Evolutionary conservation across 2,888 invertebrate species (phyloP).

Genomic region (Tolmerus cingulatus): DNA sequence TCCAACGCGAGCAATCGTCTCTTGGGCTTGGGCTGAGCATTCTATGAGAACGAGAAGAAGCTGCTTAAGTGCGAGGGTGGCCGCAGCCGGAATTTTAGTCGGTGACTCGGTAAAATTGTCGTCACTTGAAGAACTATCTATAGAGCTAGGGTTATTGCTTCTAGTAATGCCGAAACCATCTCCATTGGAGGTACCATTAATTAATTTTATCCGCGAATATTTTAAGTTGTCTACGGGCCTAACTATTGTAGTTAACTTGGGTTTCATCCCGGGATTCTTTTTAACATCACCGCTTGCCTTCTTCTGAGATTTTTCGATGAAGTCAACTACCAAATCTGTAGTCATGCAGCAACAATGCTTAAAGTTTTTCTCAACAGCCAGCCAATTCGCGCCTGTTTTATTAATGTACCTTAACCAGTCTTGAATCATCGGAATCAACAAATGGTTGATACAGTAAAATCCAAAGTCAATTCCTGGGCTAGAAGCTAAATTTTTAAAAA

Average conservation of each 20-base stretch:
- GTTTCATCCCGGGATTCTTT: conserved; percentile 39
- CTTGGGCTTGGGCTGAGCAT: conserved; percentile 88
- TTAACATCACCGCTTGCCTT: conserved; percentile 59
- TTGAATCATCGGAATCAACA: conserved; percentile 91
- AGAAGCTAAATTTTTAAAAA: conserved; percentile 78
- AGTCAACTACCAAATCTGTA: conserved; percentile 89
- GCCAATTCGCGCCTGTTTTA: conserved; percentile 76
- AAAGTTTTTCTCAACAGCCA: conserved; percentile 84
- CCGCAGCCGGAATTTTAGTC: conserved; percentile 68
- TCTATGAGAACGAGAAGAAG: conserved; percentile 85
- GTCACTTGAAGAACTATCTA: conserved; percentile 54
- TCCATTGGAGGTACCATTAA: conserved; percentile 57
- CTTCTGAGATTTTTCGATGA: conserved; percentile 78
- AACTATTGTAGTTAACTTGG: conserved; percentile 56
- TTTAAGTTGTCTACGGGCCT: conserved; percentile 61
- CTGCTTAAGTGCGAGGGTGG: conserved; percentile 85
- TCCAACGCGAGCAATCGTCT: conserved; percentile 88
- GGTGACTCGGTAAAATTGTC: conserved; percentile 62
- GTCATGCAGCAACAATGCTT: conserved; percentile 95
- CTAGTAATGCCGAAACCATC: conserved; percentile 45
- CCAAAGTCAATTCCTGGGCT: conserved; percentile 90
- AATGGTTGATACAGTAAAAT: conserved; percentile 89
- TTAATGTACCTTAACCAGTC: conserved; percentile 85
- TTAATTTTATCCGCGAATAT: conserved; percentile 60
- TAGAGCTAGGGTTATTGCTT: conserved; percentile 23